phyloP scores from a whole-genome alignment of 2,113 vertebrate genomes.

The Ardeotis arabs region DNA sequence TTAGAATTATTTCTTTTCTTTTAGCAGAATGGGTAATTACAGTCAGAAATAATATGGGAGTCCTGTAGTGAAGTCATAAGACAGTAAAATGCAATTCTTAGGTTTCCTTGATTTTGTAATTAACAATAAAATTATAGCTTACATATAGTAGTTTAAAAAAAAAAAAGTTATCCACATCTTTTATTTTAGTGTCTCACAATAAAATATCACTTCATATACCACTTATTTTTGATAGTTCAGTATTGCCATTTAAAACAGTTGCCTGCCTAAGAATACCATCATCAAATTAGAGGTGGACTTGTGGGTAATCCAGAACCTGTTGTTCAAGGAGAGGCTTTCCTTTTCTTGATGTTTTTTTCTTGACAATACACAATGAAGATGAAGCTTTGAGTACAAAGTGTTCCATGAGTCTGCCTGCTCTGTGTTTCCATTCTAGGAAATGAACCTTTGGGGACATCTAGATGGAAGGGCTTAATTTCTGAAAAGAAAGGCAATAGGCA shows the following conservation, averaged over 20 bases:
- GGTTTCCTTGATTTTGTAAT: background rate
- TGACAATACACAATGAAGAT: background rate
- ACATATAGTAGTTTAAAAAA: background rate
- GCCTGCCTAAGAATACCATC: background rate
- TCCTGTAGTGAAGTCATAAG: conserved; percentile 1
- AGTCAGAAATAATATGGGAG: conserved; percentile 12
- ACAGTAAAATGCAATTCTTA: background rate
- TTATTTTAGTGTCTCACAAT: background rate
- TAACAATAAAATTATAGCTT: background rate
- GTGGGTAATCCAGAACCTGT: background rate
- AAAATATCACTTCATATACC: background rate
- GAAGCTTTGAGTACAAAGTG: background rate
- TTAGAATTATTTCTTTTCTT: conserved; percentile 27
- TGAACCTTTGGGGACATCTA: background rate
- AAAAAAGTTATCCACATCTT: background rate
- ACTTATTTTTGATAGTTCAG: background rate
- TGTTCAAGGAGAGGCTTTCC: background rate
- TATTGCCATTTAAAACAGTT: background rate
- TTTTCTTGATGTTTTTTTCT: background rate
- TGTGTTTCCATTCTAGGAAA: background rate
- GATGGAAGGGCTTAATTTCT: background rate
- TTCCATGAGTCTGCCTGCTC: background rate
- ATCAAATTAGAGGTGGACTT: background rate
- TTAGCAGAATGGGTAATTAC: conserved; percentile 12
- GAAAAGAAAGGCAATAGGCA: background rate